Conservation (phyloP, 2,797 vertebrate genomes). For the Danio aesculapii region DNA sequence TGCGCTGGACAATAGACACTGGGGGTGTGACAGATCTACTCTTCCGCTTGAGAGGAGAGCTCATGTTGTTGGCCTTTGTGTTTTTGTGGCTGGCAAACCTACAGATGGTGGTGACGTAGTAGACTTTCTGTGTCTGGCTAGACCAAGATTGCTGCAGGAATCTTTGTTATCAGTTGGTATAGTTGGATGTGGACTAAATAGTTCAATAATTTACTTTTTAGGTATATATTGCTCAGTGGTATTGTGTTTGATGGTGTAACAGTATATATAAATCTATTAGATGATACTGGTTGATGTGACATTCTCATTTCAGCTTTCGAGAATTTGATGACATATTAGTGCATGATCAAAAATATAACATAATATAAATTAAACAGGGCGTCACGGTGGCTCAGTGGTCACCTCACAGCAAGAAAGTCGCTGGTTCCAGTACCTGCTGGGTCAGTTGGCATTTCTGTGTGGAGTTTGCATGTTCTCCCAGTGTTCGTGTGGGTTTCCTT, state of each 20-base stretch:
- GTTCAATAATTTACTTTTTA: neutral
- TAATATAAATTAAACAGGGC: no score
- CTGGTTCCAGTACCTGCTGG: no score
- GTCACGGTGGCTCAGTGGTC: no score
- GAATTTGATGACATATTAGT: neutral
- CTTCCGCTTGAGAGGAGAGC: constrained; percentile 63
- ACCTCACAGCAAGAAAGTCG: no score
- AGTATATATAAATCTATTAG: neutral
- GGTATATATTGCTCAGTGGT: neutral
- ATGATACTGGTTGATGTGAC: neutral
- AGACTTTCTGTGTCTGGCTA: constrained; percentile 37
- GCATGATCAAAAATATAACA: no score
- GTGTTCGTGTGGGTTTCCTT: no score
- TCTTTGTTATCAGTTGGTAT: neutral
- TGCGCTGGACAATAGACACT: constrained; percentile 65
- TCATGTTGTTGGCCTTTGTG: constrained; percentile 59
- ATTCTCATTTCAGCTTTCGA: neutral
- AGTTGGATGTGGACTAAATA: neutral
- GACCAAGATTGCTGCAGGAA: constrained; percentile 37
- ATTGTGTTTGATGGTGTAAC: neutral
- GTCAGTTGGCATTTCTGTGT: no score
- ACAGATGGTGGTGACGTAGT: constrained; percentile 63
- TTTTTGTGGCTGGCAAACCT: constrained; percentile 56
- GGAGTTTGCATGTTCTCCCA: no score
- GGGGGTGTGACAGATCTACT: constrained; percentile 66